These are phyloP conservation scores for Chironomus tepperi DNA, from an alignment of 1,140 invertebrate species.

Conservation along the genomic window DNA sequence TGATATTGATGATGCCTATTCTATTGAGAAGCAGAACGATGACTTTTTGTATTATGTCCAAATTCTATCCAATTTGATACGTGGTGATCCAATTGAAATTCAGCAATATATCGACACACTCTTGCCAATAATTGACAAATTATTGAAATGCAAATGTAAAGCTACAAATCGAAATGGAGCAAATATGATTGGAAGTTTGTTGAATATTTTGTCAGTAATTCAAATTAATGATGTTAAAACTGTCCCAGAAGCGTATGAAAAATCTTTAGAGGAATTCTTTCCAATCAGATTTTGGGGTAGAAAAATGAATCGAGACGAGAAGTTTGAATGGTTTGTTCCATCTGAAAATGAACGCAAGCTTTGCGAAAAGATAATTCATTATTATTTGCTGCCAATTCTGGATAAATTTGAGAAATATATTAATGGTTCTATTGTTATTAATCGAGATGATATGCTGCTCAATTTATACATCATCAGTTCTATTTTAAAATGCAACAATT, in stretches of 20 bases:
- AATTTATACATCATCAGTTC: conserved; percentile 42
- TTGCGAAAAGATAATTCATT: conserved; percentile 53
- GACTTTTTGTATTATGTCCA: conserved; percentile 71
- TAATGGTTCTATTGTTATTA: conserved; percentile 35
- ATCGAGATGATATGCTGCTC: conserved; percentile 38
- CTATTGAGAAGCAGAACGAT: conserved; percentile 67
- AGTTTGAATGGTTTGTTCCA: conserved; percentile 70
- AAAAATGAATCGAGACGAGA: conserved; percentile 44
- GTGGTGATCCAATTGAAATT: conserved; percentile 51
- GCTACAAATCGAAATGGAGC: conserved; percentile 51
- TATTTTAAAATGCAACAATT: conserved; percentile 46
- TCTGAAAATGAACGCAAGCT: conserved; percentile 55
- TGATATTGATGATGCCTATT: conserved; percentile 45
- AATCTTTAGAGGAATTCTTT: conserved; percentile 58
- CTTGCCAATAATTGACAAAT: conserved; percentile 50
- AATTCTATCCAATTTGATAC: conserved; percentile 61
- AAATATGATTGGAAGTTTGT: conserved; percentile 38
- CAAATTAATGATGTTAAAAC: conserved; percentile 57
- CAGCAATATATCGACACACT: conserved; percentile 53
- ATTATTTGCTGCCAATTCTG: conserved; percentile 52
- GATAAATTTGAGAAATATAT: conserved; percentile 45
- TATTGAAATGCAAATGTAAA: conserved; percentile 51
- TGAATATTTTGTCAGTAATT: conserved; percentile 39
- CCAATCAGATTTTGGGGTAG: conserved; percentile 77
- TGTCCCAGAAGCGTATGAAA: conserved; percentile 50